Base-by-base conservation (phyloP, 2,113 vertebrate species). In the Coregonus clupeaformis region DNA sequence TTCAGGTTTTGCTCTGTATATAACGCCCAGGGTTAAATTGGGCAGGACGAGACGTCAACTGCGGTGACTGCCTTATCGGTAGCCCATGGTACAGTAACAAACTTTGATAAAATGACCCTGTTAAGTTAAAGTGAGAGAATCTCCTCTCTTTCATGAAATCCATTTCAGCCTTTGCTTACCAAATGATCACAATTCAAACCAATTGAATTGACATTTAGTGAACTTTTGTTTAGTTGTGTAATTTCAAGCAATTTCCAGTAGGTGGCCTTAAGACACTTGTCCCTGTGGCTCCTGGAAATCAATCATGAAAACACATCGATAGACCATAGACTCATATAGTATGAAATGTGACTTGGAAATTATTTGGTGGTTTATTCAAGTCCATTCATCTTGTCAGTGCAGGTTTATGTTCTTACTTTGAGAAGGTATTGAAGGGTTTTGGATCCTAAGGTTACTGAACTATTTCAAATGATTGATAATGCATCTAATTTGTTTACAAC, bases 241-340 rank as follows among this genome's bases (percentile, higher is more conserved):
- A 0, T 74, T 71, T 36, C 42, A 79, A 30, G 69, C 6, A 42
- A n/a, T 68, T 63, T 78, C 85, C 87, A 85, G 79, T 72, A 85
- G 84, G 62, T 71, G 85, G 82, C 72, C 2, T 68, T 18, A 14
- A 27, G 3, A 11, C 36, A 11, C 36, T 42, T 42, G 36, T 42
- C 9, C 36, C 7, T 42, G 36, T 42, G 7, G 9, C 11, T 42
- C 36, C 36, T 42, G 36, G 36, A 42, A 11, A 12, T 42, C 36
- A 42, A 42, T 42, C 36, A 42, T 11, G 36, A 42, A 11, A 42
- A 42, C 36, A 42, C 36, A 27, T 27, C 7, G 9, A 42, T 42
- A 11, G 36, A 42, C 2, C 0, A 11, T 42, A 42, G 36, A 11
- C 36, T 12, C 36, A 42, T 42, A 42, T 42, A 42, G 36, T 11